Base-by-base conservation (phyloP, 2,888 invertebrate species). In the Phania funesta region DNA sequence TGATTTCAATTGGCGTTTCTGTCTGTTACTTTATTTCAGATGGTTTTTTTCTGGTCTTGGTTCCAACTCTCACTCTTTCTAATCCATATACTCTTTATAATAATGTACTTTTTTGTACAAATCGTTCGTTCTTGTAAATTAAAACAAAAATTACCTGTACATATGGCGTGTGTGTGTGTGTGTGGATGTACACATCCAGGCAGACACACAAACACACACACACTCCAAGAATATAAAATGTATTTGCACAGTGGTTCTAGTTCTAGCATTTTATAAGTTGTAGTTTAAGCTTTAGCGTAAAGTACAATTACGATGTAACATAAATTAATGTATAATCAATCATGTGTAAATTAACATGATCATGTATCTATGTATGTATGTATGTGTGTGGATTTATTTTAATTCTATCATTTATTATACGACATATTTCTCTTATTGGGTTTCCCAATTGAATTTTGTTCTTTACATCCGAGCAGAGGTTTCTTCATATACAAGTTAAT, bases 1-100 rank as follows among this genome's bases (percentile, higher is more conserved):
- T 32, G 86, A 84, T 85, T 84, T 85, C 84, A 84, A 80, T 81
- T 71, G 54, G 60, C 86, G 84, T 85, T 85, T 87, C 86, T 87
- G 86, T 84, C 86, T 87, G 86, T 86, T 85, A 78, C 65, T 74
- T 65, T 56, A 56, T 56, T 65, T 18, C 32, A 26, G 64, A 41
- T 29, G 4, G 41, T 50, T 32, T 50, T 29, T 20, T n/a, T n/a
- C n/a, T 50, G 75, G 67, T 50, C 75, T 48, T 60, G 56, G 46
- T 58, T 58, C 26, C 46, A 38, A 24, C 6, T 22, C 32, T 4
- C 48, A 0, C 20, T 3, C 13, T 29, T 35, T 22, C 4, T n/a
- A 58, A 2, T 24, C 24, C 16, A 46, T 13, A 24, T 46, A 60
- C n/a, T n/a, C n/a, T n/a, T n/a, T n/a, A n/a, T n/a, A n/a, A n/a